Conservation (phyloP, 1,140 invertebrate species). For the Papilio glaucus region DNA sequence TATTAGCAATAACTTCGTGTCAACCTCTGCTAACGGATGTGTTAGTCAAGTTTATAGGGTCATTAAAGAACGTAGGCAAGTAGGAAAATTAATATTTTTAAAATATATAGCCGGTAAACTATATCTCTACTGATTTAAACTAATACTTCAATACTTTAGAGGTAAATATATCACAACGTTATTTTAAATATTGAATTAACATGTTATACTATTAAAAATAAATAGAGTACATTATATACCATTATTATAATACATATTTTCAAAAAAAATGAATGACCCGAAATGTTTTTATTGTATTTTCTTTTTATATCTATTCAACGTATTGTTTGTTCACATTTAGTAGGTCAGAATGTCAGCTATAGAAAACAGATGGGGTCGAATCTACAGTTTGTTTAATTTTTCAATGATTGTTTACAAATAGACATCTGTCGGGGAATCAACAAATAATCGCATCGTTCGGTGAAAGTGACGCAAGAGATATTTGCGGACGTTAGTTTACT, state of each 20-base stretch:
- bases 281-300: too few relatives aligned
- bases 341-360: too few relatives aligned
- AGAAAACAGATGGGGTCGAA: too few relatives aligned
- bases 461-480: neutral
- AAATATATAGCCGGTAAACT: neutral
- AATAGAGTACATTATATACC: too few relatives aligned
- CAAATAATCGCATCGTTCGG: neutral
- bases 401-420: neutral
- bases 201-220: too few relatives aligned
- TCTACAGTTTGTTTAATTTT: neutral
- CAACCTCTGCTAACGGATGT: neutral
- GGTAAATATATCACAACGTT: too few relatives aligned
- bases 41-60: neutral
- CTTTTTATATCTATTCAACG: too few relatives aligned
- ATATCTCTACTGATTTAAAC: neutral
- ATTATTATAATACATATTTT: too few relatives aligned
- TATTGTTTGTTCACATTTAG: too few relatives aligned
- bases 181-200: too few relatives aligned
- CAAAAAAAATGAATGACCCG: too few relatives aligned
- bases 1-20: slow-evolving; percentile 12
- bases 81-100: slow-evolving; percentile 4
- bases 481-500: neutral
- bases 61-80: neutral
- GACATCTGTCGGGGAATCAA: neutral
- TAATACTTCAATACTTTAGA: too few relatives aligned